A percentile compares a stretch with the other conserved stretches of the same genome.
Evolutionary conservation across 2,113 vertebrate genomes (phyloP).

Genomic region (Chloropsis cyanopogon): DNA sequence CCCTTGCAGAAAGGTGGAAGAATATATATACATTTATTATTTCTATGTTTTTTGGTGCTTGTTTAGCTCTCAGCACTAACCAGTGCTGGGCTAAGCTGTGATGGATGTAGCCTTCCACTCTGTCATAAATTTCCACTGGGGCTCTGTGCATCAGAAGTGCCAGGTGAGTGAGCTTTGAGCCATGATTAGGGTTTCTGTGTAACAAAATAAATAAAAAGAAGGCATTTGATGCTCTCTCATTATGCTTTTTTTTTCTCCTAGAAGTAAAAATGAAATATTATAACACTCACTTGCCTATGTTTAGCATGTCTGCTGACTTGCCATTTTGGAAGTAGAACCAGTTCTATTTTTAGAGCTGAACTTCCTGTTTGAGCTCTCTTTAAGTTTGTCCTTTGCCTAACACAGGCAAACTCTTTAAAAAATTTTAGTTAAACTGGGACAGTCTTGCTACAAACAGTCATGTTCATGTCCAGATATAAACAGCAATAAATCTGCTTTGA

Average conservation of each 20-base stretch:
- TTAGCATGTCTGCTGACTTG: slow-evolving; percentile 53
- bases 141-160: not conserved
- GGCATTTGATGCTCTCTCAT: not conserved
- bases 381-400: slow-evolving; percentile 31
- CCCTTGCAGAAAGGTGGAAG: not conserved
- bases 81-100: not conserved
- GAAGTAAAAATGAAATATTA: not conserved
- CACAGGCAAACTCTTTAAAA: not conserved
- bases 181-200: not conserved
- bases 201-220: not conserved
- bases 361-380: slow-evolving; percentile 56
- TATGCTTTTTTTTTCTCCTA: not conserved
- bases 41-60: not conserved
- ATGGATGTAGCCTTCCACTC: not conserved
- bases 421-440: not conserved
- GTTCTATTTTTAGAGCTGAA: slow-evolving; percentile 56
- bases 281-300: not conserved
- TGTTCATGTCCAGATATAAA: not conserved
- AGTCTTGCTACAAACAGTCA: slow-evolving; percentile 17
- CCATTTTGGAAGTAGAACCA: slow-evolving; percentile 43
- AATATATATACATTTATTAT: not conserved
- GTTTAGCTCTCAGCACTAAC: not conserved
- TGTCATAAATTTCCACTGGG: not conserved
- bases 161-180: not conserved
- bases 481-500: not conserved